A percentile compares a stretch with the other conserved stretches of the same genome.
These are phyloP conservation scores for Pangasius mekongensis DNA, from an alignment of 2,797 vertebrate genomes.

Conservation along the genomic window DNA sequence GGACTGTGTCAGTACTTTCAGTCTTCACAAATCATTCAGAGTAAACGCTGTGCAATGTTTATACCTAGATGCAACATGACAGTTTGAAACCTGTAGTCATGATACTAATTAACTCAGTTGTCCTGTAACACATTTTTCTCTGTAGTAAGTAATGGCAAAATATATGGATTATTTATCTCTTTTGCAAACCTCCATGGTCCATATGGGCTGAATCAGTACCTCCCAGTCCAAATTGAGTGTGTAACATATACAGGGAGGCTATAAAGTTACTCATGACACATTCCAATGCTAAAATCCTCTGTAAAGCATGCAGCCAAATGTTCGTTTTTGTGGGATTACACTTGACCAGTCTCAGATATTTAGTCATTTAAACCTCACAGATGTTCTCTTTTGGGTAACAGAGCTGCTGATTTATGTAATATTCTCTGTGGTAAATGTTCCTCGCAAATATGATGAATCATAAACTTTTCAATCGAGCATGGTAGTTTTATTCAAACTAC, in stretches of 20 bases:
- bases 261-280: constrained; percentile 60
- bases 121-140: constrained; percentile 41
- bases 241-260: constrained; percentile 58
- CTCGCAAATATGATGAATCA: neutral
- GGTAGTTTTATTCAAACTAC: constrained; percentile 22
- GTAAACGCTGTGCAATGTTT: neutral
- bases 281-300: constrained; percentile 56
- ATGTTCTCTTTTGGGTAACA: constrained; percentile 30
- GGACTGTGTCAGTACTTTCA: neutral
- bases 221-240: constrained; percentile 50
- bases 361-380: constrained; percentile 30
- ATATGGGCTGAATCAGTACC: constrained; percentile 59
- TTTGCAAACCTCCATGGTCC: constrained; percentile 42
- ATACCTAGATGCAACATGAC: neutral
- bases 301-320: constrained; percentile 51
- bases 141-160: constrained; percentile 32
- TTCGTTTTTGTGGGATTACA: constrained; percentile 53
- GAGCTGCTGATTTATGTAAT: constrained; percentile 29
- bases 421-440: neutral
- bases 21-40: neutral
- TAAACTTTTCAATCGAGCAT: constrained; percentile 12
- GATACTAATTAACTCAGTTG: constrained; percentile 33
- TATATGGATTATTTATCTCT: constrained; percentile 43
- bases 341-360: constrained; percentile 49
- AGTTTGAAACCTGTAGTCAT: constrained; percentile 34